Evolutionary conservation across 2,113 vertebrate genomes (phyloP), one percentile per base, ranked within the genome.

Genomic region (Leptodactylus fuscus): DNA sequence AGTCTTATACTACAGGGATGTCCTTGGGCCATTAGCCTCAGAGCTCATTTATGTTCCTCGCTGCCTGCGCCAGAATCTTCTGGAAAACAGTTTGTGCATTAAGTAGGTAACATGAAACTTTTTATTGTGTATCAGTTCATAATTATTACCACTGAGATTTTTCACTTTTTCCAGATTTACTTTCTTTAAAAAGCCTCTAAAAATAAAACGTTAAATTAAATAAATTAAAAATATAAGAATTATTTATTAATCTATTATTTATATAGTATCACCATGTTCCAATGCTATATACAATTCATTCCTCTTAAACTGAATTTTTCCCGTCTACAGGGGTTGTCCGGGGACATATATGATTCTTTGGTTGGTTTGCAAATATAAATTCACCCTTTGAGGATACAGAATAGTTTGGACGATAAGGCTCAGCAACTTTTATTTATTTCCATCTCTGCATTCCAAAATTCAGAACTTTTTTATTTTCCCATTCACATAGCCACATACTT

Each of bases 61-160:
- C 53, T 75, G 34, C 51, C 10, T 60, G 34, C 48, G 82, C 36
- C 65, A 71, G 60, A 2, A 49, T 69, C 74, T 79, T 13, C 83
- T 80, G 83, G 83, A 80, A 85, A 80, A 85, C 9, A 27, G 11
- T 24, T 86, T 86, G 10, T 71, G 76, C 20, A 71, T 80, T 36
- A 41, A 80, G 34, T 71, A 73, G n/a, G 77, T 73, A 86, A 86
- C 65, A 41, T 60, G 51, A 86, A 73, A 80, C 84, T 29, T 81
- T 86, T 73, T 86, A 86, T 85, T 53, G 62, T 41, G 48, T 60
- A 73, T 55, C 55, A 73, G 55, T 60, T 71, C 60, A 29, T 80
- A 86, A 81, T 81, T 27, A 81, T 86, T 73, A 53, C 38, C 76
- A 60, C 46, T 24, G 83, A 79, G 24, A 29, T 32, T 15, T 55